Base-by-base conservation (phyloP, 2,797 vertebrate species). In the Denticeps clupeoides region DNA sequence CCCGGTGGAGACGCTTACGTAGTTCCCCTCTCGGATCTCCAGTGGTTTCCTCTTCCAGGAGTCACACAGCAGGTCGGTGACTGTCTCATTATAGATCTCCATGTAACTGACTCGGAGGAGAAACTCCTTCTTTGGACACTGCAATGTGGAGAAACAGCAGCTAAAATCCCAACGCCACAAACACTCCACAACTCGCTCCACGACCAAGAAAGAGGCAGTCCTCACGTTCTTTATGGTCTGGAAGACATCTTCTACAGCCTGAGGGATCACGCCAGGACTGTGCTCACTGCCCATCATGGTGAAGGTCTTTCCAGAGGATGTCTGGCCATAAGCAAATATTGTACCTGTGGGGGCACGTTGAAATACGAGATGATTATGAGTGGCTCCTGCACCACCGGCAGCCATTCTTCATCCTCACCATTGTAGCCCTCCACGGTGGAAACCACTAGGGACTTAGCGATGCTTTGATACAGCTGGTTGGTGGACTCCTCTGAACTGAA, bases 1-100 rank as follows among this genome's bases (percentile, higher is more conserved):
- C n/a, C n/a, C n/a, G n/a, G n/a, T n/a, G n/a, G n/a, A n/a, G n/a
- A 35, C 11, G 53, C 90, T 85, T 72, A 96, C 94, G 54, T 85
- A 85, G 55, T 86, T 79, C n/a, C 86, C 78, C 69, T 97, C 95
- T 25, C 90, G 72, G 58, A 98, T 86, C 76, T 93, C 87, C 56
- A 98, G 69, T 2, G 93, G 92, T 57, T 91, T 95, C 68, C 88
- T 84, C 70, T 93, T 95, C 65, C 85, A 83, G 40, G 66, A 87
- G 49, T 87, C 88, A 22, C 90, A 90, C 3, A 99, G 85, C 55
- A 98, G 72, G 56, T 99, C 94, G 0, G 85, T 89, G 35, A 99
- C 88, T 0, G 89, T 94, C 65, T 99, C 94, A 8, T 98, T 99
- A 69, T 99, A 97, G 68, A 99, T 98, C 59, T 99, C 94, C 91